A percentile compares a stretch with the other conserved stretches of the same genome.
Conservation (phyloP, 2,113 vertebrate species). For the Melospiza georgiana region DNA sequence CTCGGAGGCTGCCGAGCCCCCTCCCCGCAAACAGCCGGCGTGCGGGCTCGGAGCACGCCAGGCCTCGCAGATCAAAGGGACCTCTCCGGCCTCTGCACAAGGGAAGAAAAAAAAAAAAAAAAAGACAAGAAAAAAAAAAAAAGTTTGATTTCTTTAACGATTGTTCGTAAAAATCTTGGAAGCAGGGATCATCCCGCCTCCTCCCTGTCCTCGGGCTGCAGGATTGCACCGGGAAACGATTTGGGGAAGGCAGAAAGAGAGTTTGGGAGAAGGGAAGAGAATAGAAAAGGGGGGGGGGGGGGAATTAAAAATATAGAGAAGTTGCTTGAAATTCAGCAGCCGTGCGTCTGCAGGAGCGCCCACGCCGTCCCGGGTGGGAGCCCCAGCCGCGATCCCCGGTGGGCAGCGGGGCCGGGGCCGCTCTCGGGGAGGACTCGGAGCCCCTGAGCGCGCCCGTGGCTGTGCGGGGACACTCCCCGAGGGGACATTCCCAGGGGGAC, state of each 20-base stretch:
- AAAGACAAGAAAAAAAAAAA: background rate
- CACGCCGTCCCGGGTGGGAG: background rate
- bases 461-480: background rate
- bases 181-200: background rate
- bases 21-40: background rate
- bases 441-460: fast-evolving
- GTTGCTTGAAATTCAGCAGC: background rate
- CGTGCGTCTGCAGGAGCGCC: background rate
- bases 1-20: background rate
- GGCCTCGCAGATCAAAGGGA: slow-evolving; percentile 58
- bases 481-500: too few relatives aligned
- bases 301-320: background rate
- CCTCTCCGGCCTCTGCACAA: background rate
- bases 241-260: background rate
- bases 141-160: background rate
- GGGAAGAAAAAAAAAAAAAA: background rate
- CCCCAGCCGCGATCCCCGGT: background rate
- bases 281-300: fast-evolving
- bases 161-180: slow-evolving; percentile 44
- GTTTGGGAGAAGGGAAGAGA: background rate
- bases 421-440: fast-evolving
- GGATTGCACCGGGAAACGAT: background rate
- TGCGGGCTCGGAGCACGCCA: slow-evolving; percentile 24
- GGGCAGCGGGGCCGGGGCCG: background rate
- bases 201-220: background rate